Base-by-base conservation (phyloP, 1,140 invertebrate genomes). In the Pteromalus puparum region DNA sequence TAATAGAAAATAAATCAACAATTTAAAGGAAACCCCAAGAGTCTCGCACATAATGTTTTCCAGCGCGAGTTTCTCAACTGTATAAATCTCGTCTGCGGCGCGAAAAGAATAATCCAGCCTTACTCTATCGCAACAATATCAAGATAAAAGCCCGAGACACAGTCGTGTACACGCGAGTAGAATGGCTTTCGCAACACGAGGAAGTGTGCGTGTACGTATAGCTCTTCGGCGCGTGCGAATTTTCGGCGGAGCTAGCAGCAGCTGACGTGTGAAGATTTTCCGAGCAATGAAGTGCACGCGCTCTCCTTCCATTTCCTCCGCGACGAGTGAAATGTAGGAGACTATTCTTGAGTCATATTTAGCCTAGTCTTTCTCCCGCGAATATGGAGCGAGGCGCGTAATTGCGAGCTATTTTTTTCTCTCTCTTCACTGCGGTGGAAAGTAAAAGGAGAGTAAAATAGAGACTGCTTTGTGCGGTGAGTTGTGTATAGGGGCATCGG, bases 131-230 rank as follows among this genome's bases (percentile, higher is more conserved):
- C 38, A 48, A 72, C 67, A 24, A 46, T 70, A 70, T 28, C 24
- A 24, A 48, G 42, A 48, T 48, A 53, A 81, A 38, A 3, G 3
- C 46, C 24, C 72, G 34, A 38, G 28, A 42, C 28, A n/a, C 4
- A 42, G 1, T 26, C 4, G 9, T 38, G 12, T 38, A 61, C 21
- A n/a, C 53, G 6, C 18, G 53, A 61, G 18, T 61, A 72, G 15
- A 72, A 46, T 81, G 38, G 78, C 42, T 81, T 73, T 81, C 70
- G 80, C 70, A 74, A 68, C 18, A 74, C 80, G 70, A 42, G 80
- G 80, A 34, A 67, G 28, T 28, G 70, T 81, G 65, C 68, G 53
- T 53, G 30, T 78, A 24, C 24, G 7, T 67, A 26, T 18, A 67
- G 65, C 24, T 26, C 67, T 48, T 48, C 21, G 48, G 67, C 24